Evolutionary conservation across 2,888 invertebrate genomes (phyloP).

Genomic region (Drosophila paramelanica): DNA sequence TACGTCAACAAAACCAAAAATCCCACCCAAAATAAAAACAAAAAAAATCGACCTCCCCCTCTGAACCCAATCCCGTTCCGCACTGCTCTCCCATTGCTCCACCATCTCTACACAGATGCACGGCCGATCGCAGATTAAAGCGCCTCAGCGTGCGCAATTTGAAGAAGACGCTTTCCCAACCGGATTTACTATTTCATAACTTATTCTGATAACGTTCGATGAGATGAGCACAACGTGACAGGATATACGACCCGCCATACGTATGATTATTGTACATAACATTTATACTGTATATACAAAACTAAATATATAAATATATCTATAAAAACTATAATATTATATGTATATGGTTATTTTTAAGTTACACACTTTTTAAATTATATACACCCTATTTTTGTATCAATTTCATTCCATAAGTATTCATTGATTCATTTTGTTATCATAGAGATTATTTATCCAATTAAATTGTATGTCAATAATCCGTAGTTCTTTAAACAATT

Average conservation of each 20-base stretch:
- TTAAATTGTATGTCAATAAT: no score
- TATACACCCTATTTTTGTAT: no score
- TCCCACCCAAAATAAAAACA: background rate
- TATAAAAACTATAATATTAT: no score
- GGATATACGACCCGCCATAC: slow-evolving; percentile 4
- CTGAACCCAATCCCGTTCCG: slow-evolving; percentile 20
- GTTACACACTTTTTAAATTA: background rate
- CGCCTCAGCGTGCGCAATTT: slow-evolving; percentile 77
- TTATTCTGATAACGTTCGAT: slow-evolving; percentile 61
- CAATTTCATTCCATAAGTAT: no score
- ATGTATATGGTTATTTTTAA: no score
- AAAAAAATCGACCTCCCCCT: background rate
- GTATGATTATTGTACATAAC: slow-evolving; percentile 38
- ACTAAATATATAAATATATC: background rate
- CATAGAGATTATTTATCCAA: no score
- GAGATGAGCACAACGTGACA: slow-evolving; percentile 22
- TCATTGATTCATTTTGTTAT: no score
- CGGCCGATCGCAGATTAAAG: slow-evolving; percentile 72
- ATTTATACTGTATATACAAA: slow-evolving; percentile 27
- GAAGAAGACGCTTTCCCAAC: slow-evolving; percentile 82
- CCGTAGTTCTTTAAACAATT: no score
- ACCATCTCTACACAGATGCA: slow-evolving; percentile 63
- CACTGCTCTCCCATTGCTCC: slow-evolving; percentile 4
- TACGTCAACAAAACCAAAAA: slow-evolving; percentile 6
- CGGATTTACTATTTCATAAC: slow-evolving; percentile 81